Evolutionary conservation across 1,140 invertebrate species (phyloP).

Genomic region (Papilio helenus): DNA sequence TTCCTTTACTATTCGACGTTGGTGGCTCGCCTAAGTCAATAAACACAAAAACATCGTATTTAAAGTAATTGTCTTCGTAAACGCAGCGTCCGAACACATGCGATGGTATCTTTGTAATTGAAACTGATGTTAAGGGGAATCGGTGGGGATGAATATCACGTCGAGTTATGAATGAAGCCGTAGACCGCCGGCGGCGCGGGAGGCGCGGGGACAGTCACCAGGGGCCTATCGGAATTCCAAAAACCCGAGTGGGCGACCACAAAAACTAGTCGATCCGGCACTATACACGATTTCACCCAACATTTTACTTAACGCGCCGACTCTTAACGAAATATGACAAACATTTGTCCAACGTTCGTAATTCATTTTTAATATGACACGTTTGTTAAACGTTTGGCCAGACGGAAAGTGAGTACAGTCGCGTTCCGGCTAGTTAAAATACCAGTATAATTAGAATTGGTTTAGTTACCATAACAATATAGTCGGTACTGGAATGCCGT

Average conservation of each 20-base stretch:
- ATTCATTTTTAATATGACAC: slow-evolving; percentile 10
- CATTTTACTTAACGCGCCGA: slow-evolving; percentile 27
- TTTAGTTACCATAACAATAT: slow-evolving; percentile 75
- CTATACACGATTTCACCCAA: slow-evolving; percentile 49
- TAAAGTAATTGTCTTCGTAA: slow-evolving; percentile 29
- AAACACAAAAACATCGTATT: slow-evolving; percentile 34
- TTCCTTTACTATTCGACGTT: slow-evolving; percentile 43
- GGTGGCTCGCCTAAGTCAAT: slow-evolving; percentile 25
- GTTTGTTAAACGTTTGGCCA: neutral
- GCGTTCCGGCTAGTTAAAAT: slow-evolving; percentile 74
- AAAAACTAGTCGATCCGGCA: slow-evolving; percentile 64
- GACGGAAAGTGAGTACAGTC: slow-evolving; percentile 39
- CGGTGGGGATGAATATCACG: slow-evolving; percentile 48
- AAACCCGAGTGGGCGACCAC: slow-evolving; percentile 75
- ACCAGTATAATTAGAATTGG: slow-evolving; percentile 72
- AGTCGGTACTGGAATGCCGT: slow-evolving; percentile 63
- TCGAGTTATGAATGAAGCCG: slow-evolving; percentile 74
- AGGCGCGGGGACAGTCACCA: slow-evolving; percentile 41
- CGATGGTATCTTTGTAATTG: slow-evolving; percentile 55
- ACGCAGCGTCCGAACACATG: slow-evolving; percentile 47
- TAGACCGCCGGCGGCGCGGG: slow-evolving; percentile 56
- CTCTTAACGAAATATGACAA: slow-evolving; percentile 20
- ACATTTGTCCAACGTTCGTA: slow-evolving; percentile 25
- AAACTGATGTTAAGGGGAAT: slow-evolving; percentile 41
- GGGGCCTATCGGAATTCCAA: slow-evolving; percentile 70